Percentiles rank a stretch among this genome's conserved stretches.
These are phyloP conservation scores for Campylomormyrus numenius DNA, from an alignment of 2,113 vertebrate species.

Conservation along the genomic window DNA sequence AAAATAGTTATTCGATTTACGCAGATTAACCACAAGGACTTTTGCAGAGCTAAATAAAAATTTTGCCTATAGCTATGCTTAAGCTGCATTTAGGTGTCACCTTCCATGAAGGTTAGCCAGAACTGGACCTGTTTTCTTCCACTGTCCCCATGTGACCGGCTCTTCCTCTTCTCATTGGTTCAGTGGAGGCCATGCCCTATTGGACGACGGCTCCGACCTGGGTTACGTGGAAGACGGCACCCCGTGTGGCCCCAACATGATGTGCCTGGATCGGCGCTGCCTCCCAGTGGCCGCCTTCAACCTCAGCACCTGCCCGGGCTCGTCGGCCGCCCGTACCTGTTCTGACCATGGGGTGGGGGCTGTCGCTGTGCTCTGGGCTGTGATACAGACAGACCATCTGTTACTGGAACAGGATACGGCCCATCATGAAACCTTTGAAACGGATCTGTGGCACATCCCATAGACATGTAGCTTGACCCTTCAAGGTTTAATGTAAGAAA, in stretches of 20 bases:
- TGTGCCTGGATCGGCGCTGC: conserved; percentile 87
- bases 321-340: conserved; percentile 70
- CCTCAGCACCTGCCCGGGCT: conserved; percentile 81
- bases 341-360: conserved; percentile 78
- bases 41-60: neutral
- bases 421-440: neutral
- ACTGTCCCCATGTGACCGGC: neutral
- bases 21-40: neutral
- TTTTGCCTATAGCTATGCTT: neutral
- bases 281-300: conserved; percentile 81
- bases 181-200: conserved; percentile 83
- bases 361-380: neutral
- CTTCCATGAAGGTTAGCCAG: neutral
- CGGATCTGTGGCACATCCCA: neutral
- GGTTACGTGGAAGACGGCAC: conserved; percentile 91
- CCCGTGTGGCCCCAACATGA: conserved; percentile 87
- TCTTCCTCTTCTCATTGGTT: neutral
- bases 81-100: neutral
- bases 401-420: neutral
- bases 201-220: conserved; percentile 83
- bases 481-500: neutral
- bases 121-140: neutral
- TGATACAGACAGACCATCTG: neutral
- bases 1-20: neutral
- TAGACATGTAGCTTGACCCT: neutral